Evolutionary conservation across 2,888 invertebrate genomes (phyloP).

Genomic region (Meandrusa payeni): DNA sequence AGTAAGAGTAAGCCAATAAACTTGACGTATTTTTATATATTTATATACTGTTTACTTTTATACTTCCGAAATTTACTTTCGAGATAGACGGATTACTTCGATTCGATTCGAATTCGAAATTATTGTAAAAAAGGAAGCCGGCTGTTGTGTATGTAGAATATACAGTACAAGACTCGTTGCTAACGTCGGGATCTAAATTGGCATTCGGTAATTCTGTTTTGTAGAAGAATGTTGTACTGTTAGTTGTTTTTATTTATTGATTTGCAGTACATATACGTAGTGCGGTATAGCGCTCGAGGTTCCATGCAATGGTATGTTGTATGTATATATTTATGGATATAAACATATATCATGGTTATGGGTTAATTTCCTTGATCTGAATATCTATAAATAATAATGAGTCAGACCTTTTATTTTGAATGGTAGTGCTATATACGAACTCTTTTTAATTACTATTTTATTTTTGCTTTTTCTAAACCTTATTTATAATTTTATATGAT

Average conservation of each 20-base stretch:
- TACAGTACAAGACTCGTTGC: not conserved
- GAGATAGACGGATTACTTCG: too few species aligned
- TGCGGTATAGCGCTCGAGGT: too few species aligned
- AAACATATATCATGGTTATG: too few species aligned
- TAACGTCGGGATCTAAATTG: constrained; percentile 21
- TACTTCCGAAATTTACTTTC: too few species aligned
- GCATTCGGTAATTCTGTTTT: constrained; percentile 17
- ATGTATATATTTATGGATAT: constrained; percentile 26
- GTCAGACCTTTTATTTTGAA: constrained; percentile 31
- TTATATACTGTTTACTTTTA: too few species aligned
- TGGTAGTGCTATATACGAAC: too few species aligned
- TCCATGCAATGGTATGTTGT: constrained; percentile 17
- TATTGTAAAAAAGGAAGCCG: not conserved
- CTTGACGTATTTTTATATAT: too few species aligned
- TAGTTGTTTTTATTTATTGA: constrained; percentile 18
- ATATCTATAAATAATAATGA: constrained; percentile 61
- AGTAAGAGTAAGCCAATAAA: too few species aligned
- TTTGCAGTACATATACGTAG: constrained; percentile 16
- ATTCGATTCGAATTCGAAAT: not conserved
- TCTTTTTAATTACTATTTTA: too few species aligned
- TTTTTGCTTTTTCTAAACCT: too few species aligned
- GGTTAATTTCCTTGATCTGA: not conserved
- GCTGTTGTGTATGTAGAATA: not conserved
- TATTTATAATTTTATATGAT: too few species aligned
- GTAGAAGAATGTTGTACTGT: constrained; percentile 9